Conservation (phyloP, 2,888 invertebrate species). For the Mythimna vitellina region DNA sequence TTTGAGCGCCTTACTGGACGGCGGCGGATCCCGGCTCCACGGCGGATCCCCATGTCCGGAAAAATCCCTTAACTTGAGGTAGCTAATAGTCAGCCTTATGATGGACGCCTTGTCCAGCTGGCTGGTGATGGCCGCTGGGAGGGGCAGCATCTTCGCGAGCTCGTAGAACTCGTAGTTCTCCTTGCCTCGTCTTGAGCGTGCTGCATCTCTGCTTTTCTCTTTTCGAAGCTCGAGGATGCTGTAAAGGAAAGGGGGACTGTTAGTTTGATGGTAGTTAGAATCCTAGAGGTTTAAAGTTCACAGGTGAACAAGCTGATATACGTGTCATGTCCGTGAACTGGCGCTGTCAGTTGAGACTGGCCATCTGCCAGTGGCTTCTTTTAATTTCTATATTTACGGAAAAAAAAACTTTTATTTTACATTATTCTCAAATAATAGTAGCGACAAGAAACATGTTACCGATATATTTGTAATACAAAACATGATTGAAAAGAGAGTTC, state of each 20-base stretch:
- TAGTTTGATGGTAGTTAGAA: constrained; percentile 59
- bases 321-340: too few relatives aligned
- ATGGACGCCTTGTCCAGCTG: constrained; percentile 99
- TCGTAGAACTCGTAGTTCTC: constrained; percentile 99
- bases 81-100: constrained; percentile 98
- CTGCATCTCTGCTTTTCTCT: constrained; percentile 98
- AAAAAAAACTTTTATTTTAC: too few relatives aligned
- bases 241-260: constrained; percentile 84
- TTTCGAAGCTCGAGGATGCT: constrained; percentile 98
- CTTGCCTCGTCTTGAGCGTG: constrained; percentile 97
- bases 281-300: too few relatives aligned
- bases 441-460: too few relatives aligned
- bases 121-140: constrained; percentile 97
- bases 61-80: constrained; percentile 98
- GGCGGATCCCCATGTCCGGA: constrained; percentile 99
- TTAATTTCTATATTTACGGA: too few relatives aligned
- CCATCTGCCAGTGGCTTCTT: too few relatives aligned
- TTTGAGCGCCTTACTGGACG: constrained; percentile 95
- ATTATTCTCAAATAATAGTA: too few relatives aligned
- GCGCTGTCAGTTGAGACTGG: too few relatives aligned
- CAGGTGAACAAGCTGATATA: too few relatives aligned
- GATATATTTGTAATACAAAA: too few relatives aligned
- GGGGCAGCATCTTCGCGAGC: constrained; percentile 97
- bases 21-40: constrained; percentile 96
- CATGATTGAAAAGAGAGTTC: too few relatives aligned